Evolutionary conservation across 2,113 vertebrate genomes (phyloP).

Genomic region (Onychostruthus taczanowskii): DNA sequence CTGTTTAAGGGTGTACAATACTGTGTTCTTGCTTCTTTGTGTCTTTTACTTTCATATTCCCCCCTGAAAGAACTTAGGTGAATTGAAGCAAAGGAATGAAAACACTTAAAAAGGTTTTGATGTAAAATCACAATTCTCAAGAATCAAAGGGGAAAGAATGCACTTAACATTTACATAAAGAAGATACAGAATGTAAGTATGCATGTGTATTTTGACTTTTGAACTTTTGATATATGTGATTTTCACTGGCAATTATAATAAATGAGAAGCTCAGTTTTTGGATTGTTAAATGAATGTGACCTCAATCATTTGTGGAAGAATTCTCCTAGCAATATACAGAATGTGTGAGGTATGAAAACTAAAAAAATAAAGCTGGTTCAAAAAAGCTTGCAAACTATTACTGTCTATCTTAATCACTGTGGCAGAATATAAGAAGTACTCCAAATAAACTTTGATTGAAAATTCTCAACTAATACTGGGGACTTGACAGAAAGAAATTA

Average conservation of each 20-base stretch:
- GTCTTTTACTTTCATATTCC: not conserved
- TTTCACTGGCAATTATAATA: not conserved
- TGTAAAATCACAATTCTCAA: not conserved
- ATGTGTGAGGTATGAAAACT: not conserved
- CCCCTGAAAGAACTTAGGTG: not conserved
- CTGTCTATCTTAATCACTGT: not conserved
- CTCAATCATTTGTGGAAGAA: not conserved
- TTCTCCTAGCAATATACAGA: not conserved
- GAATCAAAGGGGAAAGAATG: not conserved
- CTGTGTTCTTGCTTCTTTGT: not conserved
- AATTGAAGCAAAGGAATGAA: not conserved
- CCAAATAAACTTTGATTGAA: not conserved
- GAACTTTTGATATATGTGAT: not conserved
- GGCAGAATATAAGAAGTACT: not conserved
- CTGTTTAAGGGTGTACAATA: not conserved
- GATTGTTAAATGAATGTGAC: not conserved
- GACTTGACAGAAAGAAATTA: not conserved
- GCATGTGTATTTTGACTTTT: not conserved
- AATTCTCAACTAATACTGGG: not conserved
- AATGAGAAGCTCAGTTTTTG: not conserved
- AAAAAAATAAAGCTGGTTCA: not conserved
- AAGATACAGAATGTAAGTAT: not conserved
- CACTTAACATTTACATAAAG: not conserved
- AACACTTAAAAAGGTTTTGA: not conserved
- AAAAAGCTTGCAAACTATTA: not conserved